Percentiles rank a stretch among this genome's conserved stretches.
Conservation (phyloP, 2,797 vertebrate species). For the Rhinophrynus dorsalis region DNA sequence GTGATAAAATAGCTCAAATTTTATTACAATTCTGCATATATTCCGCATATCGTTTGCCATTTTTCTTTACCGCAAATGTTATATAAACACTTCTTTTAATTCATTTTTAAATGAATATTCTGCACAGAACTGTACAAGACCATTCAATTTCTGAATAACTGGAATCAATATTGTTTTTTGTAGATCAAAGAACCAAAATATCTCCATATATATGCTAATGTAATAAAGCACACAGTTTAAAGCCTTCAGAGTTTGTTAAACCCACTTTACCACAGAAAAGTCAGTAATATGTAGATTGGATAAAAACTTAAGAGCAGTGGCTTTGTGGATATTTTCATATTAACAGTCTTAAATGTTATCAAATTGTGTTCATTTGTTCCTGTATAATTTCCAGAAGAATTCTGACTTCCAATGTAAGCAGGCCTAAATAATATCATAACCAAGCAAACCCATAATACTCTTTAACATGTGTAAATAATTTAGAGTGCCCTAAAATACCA, state of each 20-base stretch:
- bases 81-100: too few species aligned
- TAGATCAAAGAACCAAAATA: neutral
- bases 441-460: slow-evolving; percentile 17
- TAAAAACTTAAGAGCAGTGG: neutral
- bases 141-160: neutral
- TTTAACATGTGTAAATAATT: slow-evolving; percentile 32
- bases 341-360: slow-evolving; percentile 19
- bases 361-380: slow-evolving; percentile 29
- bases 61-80: too few species aligned
- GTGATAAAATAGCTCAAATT: too few species aligned
- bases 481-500: slow-evolving; percentile 32
- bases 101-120: too few species aligned
- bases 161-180: neutral
- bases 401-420: slow-evolving; percentile 4
- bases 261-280: slow-evolving; percentile 1
- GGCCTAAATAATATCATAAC: slow-evolving; percentile 1
- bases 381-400: slow-evolving; percentile 25
- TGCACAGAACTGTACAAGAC: too few species aligned
- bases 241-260: neutral
- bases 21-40: too few species aligned
- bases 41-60: too few species aligned
- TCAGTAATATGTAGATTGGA: slow-evolving; percentile 8
- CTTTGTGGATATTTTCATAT: slow-evolving; percentile 11
- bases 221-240: slow-evolving; percentile 16
- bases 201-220: slow-evolving; percentile 7